Evolutionary conservation across 2,113 vertebrate genomes (phyloP).

Genomic region (Peromyscus leucopus): DNA sequence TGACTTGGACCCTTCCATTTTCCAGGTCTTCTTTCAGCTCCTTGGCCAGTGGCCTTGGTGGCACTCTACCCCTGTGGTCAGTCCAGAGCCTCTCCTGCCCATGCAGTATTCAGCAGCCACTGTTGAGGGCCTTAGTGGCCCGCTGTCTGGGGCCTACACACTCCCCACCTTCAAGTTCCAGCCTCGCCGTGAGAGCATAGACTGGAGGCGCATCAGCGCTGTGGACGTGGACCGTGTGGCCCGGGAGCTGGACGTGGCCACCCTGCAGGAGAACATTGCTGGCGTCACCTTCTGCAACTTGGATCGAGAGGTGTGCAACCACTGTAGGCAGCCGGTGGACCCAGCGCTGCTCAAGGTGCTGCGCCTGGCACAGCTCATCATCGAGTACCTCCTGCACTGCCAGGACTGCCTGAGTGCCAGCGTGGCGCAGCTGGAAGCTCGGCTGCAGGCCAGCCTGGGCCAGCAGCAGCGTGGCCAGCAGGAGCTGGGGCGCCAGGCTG

Average conservation of each 20-base stretch:
- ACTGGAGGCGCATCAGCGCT: slow-evolving; percentile 88
- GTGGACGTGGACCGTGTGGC: slow-evolving; percentile 88
- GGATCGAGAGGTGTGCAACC: slow-evolving; percentile 85
- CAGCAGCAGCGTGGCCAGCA: slow-evolving; percentile 77
- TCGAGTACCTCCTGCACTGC: slow-evolving; percentile 89
- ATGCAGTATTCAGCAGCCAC: slow-evolving; percentile 37
- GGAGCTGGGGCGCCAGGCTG: slow-evolving; percentile 77
- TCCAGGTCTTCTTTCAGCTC: slow-evolving; percentile 74
- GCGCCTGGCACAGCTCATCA: slow-evolving; percentile 89
- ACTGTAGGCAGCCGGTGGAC: slow-evolving; percentile 86
- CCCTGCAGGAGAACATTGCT: slow-evolving; percentile 87
- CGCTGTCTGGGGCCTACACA: not conserved
- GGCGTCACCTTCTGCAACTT: slow-evolving; percentile 87
- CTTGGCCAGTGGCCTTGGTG: slow-evolving; percentile 60
- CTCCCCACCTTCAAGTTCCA: slow-evolving; percentile 87
- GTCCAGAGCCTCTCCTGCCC: slow-evolving; percentile 47
- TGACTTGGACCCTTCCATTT: slow-evolving; percentile 38
- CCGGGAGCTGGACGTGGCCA: slow-evolving; percentile 85
- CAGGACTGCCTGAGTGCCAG: slow-evolving; percentile 86
- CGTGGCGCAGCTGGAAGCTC: slow-evolving; percentile 79
- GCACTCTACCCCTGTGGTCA: not conserved
- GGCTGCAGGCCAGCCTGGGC: slow-evolving; percentile 77
- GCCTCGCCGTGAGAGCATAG: slow-evolving; percentile 76
- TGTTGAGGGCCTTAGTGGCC: not conserved
- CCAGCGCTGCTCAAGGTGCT: slow-evolving; percentile 87